These are phyloP conservation scores for Hoplostethus mediterraneus DNA, from an alignment of 2,797 vertebrate genomes.

Conservation along the genomic window DNA sequence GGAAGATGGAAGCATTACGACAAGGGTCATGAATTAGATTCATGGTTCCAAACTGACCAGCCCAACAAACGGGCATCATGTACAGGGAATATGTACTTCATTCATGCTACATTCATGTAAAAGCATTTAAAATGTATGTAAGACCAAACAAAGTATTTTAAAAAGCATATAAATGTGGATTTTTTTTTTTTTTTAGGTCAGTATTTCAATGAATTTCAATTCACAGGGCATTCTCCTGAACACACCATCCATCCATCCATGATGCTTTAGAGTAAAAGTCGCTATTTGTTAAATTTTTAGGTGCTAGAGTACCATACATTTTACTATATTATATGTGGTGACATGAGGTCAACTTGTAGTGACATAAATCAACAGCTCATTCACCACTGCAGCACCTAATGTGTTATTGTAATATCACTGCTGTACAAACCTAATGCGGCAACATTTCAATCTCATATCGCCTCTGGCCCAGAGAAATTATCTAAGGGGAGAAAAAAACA, in stretches of 20 bases:
- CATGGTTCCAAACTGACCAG: no score
- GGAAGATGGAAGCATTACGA: no score
- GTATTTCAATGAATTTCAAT: not conserved
- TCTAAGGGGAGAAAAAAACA: slow-evolving; percentile 45
- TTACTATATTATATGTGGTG: slow-evolving; percentile 8
- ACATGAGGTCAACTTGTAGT: slow-evolving; percentile 18
- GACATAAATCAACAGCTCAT: slow-evolving; percentile 40
- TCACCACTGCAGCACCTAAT: slow-evolving; percentile 2
- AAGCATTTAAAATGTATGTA: not conserved
- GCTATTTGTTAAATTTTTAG: slow-evolving; percentile 8
- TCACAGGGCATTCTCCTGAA: not conserved
- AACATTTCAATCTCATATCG: slow-evolving; percentile 52
- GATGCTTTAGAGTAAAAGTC: slow-evolving; percentile 8
- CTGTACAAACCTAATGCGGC: slow-evolving; percentile 43
- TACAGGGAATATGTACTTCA: not conserved
- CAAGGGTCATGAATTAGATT: not conserved
- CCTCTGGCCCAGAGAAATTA: slow-evolving; percentile 48
- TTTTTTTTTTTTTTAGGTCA: not conserved
- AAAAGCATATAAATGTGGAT: not conserved
- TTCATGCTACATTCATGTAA: not conserved
- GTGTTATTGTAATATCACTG: slow-evolving; percentile 33
- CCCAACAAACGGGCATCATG: not conserved
- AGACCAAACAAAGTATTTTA: not conserved
- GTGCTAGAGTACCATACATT: slow-evolving; percentile 2
- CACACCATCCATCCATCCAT: not conserved